A percentile compares a stretch with the other conserved stretches of the same genome.
Evolutionary conservation across 2,113 vertebrate species (phyloP).

Genomic region (Grus americana): DNA sequence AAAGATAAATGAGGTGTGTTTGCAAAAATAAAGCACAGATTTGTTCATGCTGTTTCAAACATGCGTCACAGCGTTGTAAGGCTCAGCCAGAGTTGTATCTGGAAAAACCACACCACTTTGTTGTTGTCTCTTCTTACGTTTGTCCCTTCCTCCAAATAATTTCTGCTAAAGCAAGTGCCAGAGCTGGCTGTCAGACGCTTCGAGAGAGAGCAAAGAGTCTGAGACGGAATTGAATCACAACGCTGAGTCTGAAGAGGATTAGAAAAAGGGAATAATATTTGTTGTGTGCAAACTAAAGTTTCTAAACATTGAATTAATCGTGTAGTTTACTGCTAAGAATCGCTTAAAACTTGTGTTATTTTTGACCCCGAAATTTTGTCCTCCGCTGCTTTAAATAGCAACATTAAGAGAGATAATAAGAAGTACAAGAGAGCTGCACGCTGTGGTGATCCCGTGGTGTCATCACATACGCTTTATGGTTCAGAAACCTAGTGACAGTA

Average conservation of each 20-base stretch:
- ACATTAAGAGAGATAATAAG: neutral
- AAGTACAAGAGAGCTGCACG: accelerated
- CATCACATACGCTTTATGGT: neutral
- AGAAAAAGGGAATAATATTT: neutral
- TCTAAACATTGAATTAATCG: neutral
- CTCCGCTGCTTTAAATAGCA: neutral
- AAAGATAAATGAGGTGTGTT: neutral
- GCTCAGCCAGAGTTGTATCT: neutral
- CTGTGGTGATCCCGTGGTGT: neutral
- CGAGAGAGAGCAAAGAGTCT: neutral
- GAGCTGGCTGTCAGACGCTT: neutral
- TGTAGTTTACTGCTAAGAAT: neutral
- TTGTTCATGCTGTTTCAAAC: neutral
- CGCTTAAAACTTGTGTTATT: neutral
- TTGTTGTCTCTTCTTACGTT: neutral
- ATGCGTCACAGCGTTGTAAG: neutral
- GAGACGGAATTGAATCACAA: neutral
- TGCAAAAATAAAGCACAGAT: neutral
- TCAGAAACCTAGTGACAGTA: neutral
- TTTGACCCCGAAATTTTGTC: neutral
- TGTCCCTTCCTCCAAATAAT: neutral
- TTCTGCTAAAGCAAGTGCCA: neutral
- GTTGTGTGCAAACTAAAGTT: neutral
- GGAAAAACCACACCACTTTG: neutral
- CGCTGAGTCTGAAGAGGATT: neutral